Conservation (phyloP, 2,888 invertebrate genomes). For the Marronus borbonicus region DNA sequence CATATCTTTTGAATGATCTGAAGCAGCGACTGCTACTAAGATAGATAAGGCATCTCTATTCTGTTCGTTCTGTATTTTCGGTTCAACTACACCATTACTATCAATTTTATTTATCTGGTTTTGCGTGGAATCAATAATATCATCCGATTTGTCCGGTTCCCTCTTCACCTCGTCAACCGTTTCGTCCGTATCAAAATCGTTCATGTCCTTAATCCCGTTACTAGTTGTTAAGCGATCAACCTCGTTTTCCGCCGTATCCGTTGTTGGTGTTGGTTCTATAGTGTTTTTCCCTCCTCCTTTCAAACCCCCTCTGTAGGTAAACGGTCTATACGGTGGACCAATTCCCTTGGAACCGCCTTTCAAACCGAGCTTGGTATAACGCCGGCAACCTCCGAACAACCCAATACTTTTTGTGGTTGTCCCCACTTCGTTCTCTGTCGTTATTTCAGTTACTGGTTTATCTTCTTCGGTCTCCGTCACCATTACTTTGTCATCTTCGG, state of each 20-base stretch:
- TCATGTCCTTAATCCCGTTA: conserved; percentile 35
- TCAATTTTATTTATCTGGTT: conserved; percentile 55
- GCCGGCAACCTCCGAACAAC: conserved; percentile 64
- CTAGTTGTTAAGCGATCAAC: conserved; percentile 9
- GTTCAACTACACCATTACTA: conserved; percentile 34
- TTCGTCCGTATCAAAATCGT: conserved; percentile 55
- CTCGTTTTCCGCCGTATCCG: conserved; percentile 58
- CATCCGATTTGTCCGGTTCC: conserved; percentile 31
- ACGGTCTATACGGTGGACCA: conserved; percentile 57
- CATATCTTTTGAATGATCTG: conserved; percentile 67
- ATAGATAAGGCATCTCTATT: conserved; percentile 68
- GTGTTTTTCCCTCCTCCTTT: conserved; percentile 67
- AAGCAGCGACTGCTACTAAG: conserved; percentile 69
- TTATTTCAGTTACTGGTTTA: conserved; percentile 37
- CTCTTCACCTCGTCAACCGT: conserved; percentile 57
- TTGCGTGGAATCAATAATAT: conserved; percentile 30
- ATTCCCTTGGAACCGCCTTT: conserved; percentile 63
- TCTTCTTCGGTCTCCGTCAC: conserved; percentile 48
- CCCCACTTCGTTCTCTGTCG: conserved; percentile 46
- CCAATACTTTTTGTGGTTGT: conserved; percentile 58
- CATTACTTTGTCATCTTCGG: conserved; percentile 48
- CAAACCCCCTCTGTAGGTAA: conserved; percentile 64
- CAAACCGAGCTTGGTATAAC: conserved; percentile 67
- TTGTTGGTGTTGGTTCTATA: conserved; percentile 58
- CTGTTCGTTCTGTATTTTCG: conserved; percentile 53